Percentiles rank a stretch among this genome's conserved stretches.
Conservation (phyloP, 2,113 vertebrate genomes). For the Gadus chalcogrammus region DNA sequence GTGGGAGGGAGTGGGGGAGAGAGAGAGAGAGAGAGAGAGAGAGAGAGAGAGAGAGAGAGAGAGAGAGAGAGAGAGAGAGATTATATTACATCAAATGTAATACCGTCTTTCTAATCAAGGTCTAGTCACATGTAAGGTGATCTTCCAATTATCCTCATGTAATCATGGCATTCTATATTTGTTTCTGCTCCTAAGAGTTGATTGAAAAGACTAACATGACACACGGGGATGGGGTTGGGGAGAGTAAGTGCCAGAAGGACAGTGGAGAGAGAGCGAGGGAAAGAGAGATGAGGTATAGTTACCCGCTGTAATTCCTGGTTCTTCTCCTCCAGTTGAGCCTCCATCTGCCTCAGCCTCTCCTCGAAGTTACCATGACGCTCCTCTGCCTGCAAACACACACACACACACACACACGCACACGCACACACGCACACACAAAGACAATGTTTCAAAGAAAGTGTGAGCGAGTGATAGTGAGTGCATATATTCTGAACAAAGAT, state of each 20-base stretch:
- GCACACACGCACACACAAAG: no score
- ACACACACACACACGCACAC: neutral
- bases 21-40: neutral
- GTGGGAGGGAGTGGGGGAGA: neutral
- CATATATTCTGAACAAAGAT: no score
- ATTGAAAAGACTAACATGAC: no score
- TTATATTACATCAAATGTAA: no score
- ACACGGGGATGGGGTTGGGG: no score
- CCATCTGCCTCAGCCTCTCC: conserved; percentile 87
- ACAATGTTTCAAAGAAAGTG: no score
- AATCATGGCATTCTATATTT: no score
- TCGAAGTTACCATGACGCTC: conserved; percentile 93
- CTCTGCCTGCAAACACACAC: conserved; percentile 74
- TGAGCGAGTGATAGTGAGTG: no score
- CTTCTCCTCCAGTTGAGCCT: conserved; percentile 89
- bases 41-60: neutral
- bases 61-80: neutral
- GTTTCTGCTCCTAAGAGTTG: no score
- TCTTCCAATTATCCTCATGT: no score
- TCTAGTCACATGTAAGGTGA: no score
- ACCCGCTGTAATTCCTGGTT: conserved; percentile 92
- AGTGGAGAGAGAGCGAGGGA: neutral
- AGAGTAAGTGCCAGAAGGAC: neutral
- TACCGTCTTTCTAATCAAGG: no score
- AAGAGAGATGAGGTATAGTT: conserved; percentile 21